A percentile compares a stretch with the other conserved stretches of the same genome.
Conservation (phyloP, 2,113 vertebrate species). For the Ancistrus triradiatus region DNA sequence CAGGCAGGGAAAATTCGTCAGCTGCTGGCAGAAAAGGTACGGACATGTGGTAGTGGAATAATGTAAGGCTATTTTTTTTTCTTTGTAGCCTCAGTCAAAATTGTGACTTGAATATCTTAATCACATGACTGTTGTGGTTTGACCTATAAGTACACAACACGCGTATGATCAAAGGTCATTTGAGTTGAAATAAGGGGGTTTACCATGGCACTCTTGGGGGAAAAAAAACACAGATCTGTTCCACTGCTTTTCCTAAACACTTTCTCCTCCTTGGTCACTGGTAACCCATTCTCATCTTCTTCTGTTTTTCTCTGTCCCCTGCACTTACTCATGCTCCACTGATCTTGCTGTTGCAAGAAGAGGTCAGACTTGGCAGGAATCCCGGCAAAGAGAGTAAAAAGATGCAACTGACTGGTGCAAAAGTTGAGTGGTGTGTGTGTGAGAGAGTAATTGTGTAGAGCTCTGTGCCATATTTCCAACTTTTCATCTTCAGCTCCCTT, state of each 20-base stretch:
- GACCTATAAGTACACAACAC: too few species aligned
- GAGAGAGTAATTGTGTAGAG: conserved; percentile 18
- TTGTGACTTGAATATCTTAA: background rate
- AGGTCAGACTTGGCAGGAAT: conserved; percentile 33
- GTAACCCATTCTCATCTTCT: conserved; percentile 10
- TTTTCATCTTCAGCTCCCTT: too few species aligned
- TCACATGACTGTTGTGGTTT: too few species aligned
- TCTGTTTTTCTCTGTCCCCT: conserved; percentile 1
- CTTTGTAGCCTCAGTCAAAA: background rate
- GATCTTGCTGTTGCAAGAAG: conserved; percentile 33
- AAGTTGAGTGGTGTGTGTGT: conserved; percentile 49
- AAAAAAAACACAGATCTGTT: background rate
- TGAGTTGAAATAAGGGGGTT: background rate
- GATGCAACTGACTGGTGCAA: conserved; percentile 41
- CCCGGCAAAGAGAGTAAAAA: conserved; percentile 16
- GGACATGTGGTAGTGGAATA: conserved; percentile 14
- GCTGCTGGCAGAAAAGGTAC: conserved; percentile 83
- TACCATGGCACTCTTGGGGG: background rate
- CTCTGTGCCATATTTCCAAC: too few species aligned
- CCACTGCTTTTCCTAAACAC: background rate
- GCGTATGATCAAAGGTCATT: too few species aligned
- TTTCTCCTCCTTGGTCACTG: background rate
- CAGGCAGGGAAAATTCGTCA: conserved; percentile 85
- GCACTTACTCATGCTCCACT: conserved; percentile 12
- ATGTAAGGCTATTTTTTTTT: background rate